Percentiles rank a stretch among this genome's conserved stretches.
Evolutionary conservation across 2,113 vertebrate species (phyloP).

Genomic region (Ageneiosus marmoratus): DNA sequence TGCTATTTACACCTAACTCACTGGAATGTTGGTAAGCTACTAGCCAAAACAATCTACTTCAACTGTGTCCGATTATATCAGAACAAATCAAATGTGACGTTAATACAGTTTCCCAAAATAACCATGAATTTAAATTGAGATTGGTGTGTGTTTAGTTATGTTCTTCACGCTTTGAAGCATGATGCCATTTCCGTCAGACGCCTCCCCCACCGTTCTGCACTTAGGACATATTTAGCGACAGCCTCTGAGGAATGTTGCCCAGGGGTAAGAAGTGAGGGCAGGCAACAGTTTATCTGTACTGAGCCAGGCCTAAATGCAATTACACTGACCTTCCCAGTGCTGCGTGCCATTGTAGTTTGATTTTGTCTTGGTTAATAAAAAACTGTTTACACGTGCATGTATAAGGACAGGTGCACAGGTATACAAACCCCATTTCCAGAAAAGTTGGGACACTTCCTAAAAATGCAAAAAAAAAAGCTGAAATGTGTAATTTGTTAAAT

Average conservation of each 20-base stretch:
- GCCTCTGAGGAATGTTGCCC: conserved; percentile 57
- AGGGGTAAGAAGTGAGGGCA: conserved; percentile 46
- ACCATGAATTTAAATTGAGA: not conserved
- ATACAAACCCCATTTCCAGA: no score
- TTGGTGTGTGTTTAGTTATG: not conserved
- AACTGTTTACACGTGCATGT: not conserved
- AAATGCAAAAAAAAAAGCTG: no score
- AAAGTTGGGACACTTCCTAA: no score
- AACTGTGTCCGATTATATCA: not conserved
- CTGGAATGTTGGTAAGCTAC: not conserved
- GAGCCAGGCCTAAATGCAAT: conserved; percentile 19
- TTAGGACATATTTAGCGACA: conserved; percentile 61
- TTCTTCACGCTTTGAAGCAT: not conserved
- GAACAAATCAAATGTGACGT: not conserved
- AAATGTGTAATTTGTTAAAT: no score
- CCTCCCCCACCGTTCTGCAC: not conserved
- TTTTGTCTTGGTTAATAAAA: not conserved
- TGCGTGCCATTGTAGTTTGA: not conserved
- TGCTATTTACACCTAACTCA: not conserved
- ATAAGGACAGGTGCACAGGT: not conserved
- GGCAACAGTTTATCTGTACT: conserved; percentile 34
- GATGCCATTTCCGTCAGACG: not conserved
- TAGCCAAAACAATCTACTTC: not conserved
- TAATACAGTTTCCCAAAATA: conserved; percentile 3
- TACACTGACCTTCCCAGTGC: not conserved